Conservation (phyloP, 2,888 invertebrate genomes). For the Drosophila maculinotata region DNA sequence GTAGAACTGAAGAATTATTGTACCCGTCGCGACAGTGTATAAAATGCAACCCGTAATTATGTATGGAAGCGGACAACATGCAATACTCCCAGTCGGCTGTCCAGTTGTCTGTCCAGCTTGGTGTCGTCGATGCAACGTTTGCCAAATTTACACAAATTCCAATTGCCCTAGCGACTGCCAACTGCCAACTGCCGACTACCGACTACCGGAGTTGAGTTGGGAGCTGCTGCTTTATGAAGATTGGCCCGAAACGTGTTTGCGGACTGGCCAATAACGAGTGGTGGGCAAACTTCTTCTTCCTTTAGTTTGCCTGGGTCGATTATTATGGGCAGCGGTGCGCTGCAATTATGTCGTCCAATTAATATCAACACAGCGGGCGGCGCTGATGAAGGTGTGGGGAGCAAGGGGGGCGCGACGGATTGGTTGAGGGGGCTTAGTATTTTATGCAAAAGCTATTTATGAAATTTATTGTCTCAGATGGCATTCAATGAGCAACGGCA, state of each 20-base stretch:
- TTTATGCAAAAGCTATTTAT: slow-evolving; percentile 74
- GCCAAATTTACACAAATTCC: slow-evolving; percentile 79
- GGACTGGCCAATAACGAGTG: slow-evolving; percentile 76
- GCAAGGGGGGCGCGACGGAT: background rate
- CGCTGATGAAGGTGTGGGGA: slow-evolving; percentile 23
- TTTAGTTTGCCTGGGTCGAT: slow-evolving; percentile 58
- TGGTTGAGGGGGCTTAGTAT: slow-evolving; percentile 28
- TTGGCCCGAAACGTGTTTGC: slow-evolving; percentile 75
- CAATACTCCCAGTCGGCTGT: slow-evolving; percentile 26
- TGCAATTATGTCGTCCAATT: slow-evolving; percentile 85
- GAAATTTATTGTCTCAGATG: slow-evolving; percentile 72
- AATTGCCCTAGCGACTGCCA: slow-evolving; percentile 55
- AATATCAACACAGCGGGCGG: slow-evolving; percentile 82
- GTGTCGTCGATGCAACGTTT: slow-evolving; percentile 56
- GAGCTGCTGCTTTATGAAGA: slow-evolving; percentile 50
- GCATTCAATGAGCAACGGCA: slow-evolving; percentile 54
- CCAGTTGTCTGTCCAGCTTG: slow-evolving; percentile 32
- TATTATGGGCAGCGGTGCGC: slow-evolving; percentile 83
- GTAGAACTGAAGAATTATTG: slow-evolving; percentile 1
- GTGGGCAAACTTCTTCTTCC: slow-evolving; percentile 26
- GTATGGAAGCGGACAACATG: slow-evolving; percentile 40
- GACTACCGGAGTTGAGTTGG: slow-evolving; percentile 41
- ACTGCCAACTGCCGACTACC: slow-evolving; percentile 27
- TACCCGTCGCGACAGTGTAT: slow-evolving; percentile 28
- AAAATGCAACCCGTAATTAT: slow-evolving; percentile 51